Conservation (phyloP, 2,888 invertebrate species). For the Mantis religiosa region DNA sequence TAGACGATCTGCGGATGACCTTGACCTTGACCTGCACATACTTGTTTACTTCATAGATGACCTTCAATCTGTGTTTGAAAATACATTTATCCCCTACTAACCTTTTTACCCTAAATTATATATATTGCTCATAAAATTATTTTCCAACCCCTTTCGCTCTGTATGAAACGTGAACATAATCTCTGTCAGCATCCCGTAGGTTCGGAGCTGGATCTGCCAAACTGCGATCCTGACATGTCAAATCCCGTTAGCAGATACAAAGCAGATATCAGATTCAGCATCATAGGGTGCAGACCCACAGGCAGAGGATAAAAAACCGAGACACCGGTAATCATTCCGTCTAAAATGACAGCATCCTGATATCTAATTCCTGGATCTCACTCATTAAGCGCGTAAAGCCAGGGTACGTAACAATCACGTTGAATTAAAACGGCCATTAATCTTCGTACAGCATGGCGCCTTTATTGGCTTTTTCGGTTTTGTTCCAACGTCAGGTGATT, state of each 20-base stretch:
- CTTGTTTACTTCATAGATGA: too few species aligned
- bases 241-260: background rate
- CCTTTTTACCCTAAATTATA: too few species aligned
- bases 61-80: too few species aligned
- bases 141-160: too few species aligned
- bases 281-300: background rate
- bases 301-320: background rate
- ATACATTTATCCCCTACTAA: too few species aligned
- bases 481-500: constrained; percentile 25
- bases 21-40: too few species aligned
- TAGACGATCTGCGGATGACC: too few species aligned
- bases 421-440: constrained; percentile 20
- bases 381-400: background rate
- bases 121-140: too few species aligned
- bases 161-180: too few species aligned
- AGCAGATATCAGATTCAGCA: background rate
- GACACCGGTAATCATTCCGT: background rate
- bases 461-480: constrained; percentile 28
- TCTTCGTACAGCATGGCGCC: constrained; percentile 27
- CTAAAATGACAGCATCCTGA: background rate
- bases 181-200: background rate
- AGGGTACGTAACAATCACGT: background rate
- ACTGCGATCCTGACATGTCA: background rate
- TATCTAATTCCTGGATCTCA: background rate
- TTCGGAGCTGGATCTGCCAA: background rate